These are phyloP conservation scores for Calosoma granatense DNA, from an alignment of 1,140 invertebrate genomes.

Conservation along the genomic window DNA sequence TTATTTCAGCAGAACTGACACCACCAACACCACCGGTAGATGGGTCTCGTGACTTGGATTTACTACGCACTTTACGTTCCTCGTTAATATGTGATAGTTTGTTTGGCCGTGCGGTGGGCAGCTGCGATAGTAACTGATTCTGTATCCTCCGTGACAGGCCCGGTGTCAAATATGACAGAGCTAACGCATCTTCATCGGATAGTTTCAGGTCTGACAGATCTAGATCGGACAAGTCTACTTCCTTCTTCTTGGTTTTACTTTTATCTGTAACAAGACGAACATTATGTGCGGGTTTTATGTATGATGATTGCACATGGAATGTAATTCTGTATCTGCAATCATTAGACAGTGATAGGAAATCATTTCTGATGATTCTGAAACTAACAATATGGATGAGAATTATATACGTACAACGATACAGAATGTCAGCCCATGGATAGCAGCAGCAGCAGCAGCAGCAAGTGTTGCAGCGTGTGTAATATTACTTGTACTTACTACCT, in stretches of 20 bases:
- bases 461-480: no score
- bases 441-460: no score
- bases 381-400: no score
- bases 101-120: conserved; percentile 48
- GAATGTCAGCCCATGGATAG: no score
- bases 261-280: conserved; percentile 26
- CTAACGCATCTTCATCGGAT: conserved; percentile 51
- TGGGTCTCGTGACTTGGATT: background rate
- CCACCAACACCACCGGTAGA: background rate
- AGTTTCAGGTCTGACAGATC: conserved; percentile 52
- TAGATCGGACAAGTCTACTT: conserved; percentile 49
- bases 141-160: conserved; percentile 50
- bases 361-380: no score
- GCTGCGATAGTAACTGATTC: conserved; percentile 49
- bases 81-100: conserved; percentile 44
- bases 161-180: conserved; percentile 52
- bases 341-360: no score
- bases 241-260: conserved; percentile 32
- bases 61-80: background rate
- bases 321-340: background rate
- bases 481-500: no score
- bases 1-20: no score
- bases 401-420: no score
- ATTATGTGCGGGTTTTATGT: no score
- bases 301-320: no score